A percentile compares a stretch with the other conserved stretches of the same genome.
These are phyloP conservation scores for Peromyscus aztecus DNA, from an alignment of 2,797 vertebrate species.

Conservation along the genomic window DNA sequence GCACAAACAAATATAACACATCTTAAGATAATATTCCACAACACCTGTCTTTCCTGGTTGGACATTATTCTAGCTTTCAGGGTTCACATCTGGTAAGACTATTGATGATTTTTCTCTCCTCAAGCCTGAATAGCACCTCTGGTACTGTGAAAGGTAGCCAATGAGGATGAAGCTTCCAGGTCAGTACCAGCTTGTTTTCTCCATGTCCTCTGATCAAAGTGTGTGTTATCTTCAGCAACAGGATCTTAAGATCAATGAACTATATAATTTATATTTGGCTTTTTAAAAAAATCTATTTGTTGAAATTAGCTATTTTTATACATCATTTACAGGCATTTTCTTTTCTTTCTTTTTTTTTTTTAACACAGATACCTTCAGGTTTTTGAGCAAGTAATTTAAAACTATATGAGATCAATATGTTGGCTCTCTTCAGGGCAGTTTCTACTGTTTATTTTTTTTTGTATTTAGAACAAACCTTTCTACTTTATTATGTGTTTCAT, in stretches of 20 bases:
- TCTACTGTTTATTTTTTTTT: neutral
- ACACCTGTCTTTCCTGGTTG: neutral
- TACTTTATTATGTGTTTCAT: neutral
- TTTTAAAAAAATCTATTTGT: neutral
- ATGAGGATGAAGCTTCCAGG: neutral
- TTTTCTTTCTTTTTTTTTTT: slow-evolving; percentile 44
- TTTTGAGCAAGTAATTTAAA: slow-evolving; percentile 12
- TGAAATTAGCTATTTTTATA: neutral
- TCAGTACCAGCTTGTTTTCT: neutral
- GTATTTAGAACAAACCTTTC: neutral
- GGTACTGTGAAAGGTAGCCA: neutral
- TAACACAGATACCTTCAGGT: neutral
- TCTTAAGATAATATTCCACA: too few relatives aligned
- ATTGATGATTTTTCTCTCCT: neutral
- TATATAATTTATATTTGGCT: slow-evolving; percentile 11
- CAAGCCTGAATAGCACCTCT: neutral
- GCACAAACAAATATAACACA: too few relatives aligned
- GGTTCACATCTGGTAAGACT: neutral
- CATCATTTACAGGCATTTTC: slow-evolving; percentile 29
- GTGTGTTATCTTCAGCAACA: neutral
- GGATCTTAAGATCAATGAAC: neutral
- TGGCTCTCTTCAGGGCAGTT: neutral
- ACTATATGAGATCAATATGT: neutral
- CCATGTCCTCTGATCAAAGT: neutral
- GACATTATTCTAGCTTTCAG: neutral